Evolutionary conservation across 2,797 vertebrate genomes (phyloP).

Genomic region (Hemibagrus guttatus): DNA sequence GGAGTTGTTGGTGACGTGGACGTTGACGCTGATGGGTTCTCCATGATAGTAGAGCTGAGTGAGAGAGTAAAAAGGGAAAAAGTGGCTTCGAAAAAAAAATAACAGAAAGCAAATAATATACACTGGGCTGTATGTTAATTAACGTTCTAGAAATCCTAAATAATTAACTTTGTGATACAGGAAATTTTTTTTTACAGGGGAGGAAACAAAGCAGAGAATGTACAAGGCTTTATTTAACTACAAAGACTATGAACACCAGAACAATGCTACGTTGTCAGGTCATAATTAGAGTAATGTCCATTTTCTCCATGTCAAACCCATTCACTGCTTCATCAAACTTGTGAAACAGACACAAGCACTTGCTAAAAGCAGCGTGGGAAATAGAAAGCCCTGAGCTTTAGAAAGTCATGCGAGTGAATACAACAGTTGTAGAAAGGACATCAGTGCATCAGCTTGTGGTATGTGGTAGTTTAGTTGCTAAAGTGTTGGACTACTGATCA

Average conservation of each 20-base stretch:
- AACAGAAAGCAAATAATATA: not conserved
- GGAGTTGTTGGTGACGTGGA: slow-evolving; percentile 87
- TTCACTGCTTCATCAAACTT: not conserved
- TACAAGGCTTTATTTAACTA: not conserved
- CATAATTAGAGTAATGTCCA: not conserved
- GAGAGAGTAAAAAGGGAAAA: not conserved
- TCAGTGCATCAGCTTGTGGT: too few relatives aligned
- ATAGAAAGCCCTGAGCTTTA: not conserved
- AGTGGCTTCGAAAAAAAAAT: not conserved
- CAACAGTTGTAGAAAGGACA: too few relatives aligned
- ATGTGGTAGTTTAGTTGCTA: too few relatives aligned
- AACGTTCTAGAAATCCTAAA: not conserved
- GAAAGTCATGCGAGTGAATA: not conserved
- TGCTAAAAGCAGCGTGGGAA: not conserved
- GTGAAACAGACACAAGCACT: not conserved
- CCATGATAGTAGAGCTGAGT: slow-evolving; percentile 81
- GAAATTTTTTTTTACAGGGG: not conserved
- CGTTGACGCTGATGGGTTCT: slow-evolving; percentile 83
- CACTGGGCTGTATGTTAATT: not conserved
- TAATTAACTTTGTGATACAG: not conserved
- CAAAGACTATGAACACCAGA: not conserved
- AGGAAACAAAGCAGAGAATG: not conserved
- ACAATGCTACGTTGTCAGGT: not conserved
- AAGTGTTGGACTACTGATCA: too few relatives aligned
- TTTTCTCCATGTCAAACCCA: not conserved